Conservation (phyloP, 2,113 vertebrate genomes). For the Lonchura striata region DNA sequence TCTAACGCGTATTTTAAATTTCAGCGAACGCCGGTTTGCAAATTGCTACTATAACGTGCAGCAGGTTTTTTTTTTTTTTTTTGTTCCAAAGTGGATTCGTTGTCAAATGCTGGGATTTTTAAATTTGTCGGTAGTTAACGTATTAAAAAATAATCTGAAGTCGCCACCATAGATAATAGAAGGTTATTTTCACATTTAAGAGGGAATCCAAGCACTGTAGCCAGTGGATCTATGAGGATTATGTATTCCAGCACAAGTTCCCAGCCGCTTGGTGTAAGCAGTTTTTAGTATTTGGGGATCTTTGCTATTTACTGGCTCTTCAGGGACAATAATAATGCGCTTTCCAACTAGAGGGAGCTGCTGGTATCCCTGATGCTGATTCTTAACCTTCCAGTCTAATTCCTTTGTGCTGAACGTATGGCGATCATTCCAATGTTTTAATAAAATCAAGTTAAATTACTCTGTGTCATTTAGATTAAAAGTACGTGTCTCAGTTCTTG, state of each 20-base stretch:
- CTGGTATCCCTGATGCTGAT: not conserved
- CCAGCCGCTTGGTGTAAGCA: not conserved
- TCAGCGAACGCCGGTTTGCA: not conserved
- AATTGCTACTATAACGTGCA: fast-evolving
- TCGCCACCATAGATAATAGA: not conserved
- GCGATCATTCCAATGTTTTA: not conserved
- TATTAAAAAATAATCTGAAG: not conserved
- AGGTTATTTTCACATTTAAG: not conserved
- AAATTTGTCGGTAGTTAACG: not conserved
- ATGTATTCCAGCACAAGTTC: fast-evolving
- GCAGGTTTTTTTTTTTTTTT: not conserved
- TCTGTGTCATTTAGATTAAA: not conserved
- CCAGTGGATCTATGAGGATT: not conserved
- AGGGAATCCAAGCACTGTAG: not conserved
- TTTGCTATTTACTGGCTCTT: not conserved
- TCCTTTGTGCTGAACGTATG: not conserved
- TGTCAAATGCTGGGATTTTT: not conserved
- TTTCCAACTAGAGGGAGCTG: slow-evolving; percentile 61
- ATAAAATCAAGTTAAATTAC: not conserved
- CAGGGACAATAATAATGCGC: not conserved
- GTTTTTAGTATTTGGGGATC: not conserved
- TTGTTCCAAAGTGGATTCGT: not conserved
- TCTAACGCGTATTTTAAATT: slow-evolving; percentile 1
- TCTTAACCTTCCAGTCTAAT: not conserved
- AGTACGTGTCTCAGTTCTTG: not conserved